Evolutionary conservation across 92 coral and sea anemone species (phyloP).

Genomic region (Epizoanthus illoricatus): DNA sequence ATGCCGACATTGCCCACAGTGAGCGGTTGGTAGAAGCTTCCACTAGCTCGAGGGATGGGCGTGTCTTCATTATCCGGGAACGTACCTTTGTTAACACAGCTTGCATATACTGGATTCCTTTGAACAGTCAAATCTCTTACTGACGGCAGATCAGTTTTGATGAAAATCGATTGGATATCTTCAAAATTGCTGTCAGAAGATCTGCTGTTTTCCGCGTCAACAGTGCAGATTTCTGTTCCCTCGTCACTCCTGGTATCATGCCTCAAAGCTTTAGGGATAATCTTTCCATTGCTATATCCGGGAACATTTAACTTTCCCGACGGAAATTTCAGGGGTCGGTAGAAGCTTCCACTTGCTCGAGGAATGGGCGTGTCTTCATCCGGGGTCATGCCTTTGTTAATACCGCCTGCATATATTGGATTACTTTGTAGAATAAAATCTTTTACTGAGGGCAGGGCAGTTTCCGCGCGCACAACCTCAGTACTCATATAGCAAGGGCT

Average conservation of each 20-base stretch:
- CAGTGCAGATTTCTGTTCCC: background rate
- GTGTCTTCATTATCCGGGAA: background rate
- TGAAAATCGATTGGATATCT: too few relatives aligned
- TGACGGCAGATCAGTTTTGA: background rate
- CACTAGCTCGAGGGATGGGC: background rate
- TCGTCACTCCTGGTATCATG: background rate
- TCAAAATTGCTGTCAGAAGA: too few relatives aligned
- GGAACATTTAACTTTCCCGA: background rate
- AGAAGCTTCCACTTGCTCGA: background rate
- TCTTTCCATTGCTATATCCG: slow-evolving; percentile 5
- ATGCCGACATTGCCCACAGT: background rate
- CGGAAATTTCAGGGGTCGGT: background rate
- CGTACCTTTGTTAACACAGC: background rate
- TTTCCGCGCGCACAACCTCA: background rate
- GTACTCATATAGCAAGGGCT: background rate
- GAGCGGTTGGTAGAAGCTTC: background rate
- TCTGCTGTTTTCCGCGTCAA: too few relatives aligned
- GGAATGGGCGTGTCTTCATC: background rate
- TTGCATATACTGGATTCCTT: background rate
- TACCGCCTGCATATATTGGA: background rate
- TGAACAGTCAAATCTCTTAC: background rate
- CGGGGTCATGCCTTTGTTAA: background rate
- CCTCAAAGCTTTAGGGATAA: slow-evolving; percentile 4
- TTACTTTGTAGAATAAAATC: background rate
- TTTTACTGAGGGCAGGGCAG: background rate